Conservation (phyloP, 2,113 vertebrate species). For the Podilymbus podiceps region DNA sequence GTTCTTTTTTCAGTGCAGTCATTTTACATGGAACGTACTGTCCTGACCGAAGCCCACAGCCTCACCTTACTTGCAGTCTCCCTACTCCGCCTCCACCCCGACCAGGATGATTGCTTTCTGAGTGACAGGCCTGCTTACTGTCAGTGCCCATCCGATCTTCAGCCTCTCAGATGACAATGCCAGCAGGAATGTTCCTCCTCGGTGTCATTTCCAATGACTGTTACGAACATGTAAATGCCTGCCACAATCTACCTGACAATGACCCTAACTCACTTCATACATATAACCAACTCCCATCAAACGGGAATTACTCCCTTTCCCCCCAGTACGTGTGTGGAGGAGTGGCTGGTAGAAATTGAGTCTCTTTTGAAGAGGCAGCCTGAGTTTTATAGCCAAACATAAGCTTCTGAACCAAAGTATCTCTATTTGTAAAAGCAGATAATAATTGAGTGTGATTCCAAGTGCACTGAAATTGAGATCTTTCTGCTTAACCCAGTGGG, state of each 20-base stretch:
- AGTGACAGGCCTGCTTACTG: not conserved
- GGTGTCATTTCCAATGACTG: not conserved
- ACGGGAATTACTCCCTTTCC: not conserved
- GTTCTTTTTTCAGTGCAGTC: not conserved
- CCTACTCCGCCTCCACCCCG: not conserved
- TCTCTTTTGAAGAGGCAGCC: not conserved
- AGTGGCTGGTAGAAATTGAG: not conserved
- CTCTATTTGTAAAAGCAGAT: not conserved
- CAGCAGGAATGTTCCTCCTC: not conserved
- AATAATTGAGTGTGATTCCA: rapidly evolving
- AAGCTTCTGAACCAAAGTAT: not conserved
- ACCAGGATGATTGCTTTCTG: not conserved
- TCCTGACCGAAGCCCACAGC: rapidly evolving
- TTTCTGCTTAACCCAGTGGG: not conserved
- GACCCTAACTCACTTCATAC: not conserved
- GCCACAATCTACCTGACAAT: not conserved
- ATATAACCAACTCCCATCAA: not conserved
- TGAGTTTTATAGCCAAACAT: not conserved
- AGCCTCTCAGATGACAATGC: not conserved
- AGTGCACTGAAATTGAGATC: not conserved
- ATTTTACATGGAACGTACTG: rapidly evolving
- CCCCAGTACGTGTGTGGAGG: rapidly evolving
- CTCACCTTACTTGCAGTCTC: not conserved
- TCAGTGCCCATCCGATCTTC: not conserved
- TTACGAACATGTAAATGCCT: not conserved